Percentiles rank a stretch among this genome's conserved stretches.
Evolutionary conservation across 2,888 invertebrate genomes (phyloP).

Genomic region (Hydrotaea diabolus): DNA sequence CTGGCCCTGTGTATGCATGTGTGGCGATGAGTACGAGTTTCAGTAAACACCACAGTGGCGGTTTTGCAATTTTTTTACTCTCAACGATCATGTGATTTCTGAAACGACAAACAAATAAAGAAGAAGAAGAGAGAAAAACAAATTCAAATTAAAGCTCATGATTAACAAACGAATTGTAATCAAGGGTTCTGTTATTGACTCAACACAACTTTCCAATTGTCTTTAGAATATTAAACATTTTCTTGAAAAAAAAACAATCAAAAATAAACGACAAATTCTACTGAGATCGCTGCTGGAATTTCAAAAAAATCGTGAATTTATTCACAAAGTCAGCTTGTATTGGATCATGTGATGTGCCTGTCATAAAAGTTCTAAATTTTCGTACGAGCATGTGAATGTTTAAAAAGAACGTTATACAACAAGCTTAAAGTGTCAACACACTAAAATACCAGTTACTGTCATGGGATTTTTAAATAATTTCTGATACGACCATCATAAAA

Average conservation of each 20-base stretch:
- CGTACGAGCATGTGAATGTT: neutral
- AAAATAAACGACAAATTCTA: no score
- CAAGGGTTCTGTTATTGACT: neutral
- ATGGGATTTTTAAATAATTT: neutral
- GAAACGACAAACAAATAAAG: no score
- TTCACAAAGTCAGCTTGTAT: no score
- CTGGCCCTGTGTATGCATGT: neutral
- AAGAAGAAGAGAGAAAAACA: neutral
- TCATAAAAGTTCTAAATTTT: neutral
- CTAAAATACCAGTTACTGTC: neutral
- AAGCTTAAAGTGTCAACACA: neutral
- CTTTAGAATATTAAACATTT: neutral
- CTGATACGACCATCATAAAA: no score
- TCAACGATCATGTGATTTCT: constrained; percentile 57
- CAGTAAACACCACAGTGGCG: constrained; percentile 23
- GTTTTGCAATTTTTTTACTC: constrained; percentile 26
- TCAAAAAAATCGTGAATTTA: no score
- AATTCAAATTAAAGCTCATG: neutral
- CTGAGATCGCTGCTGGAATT: no score
- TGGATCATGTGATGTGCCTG: neutral
- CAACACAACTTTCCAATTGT: neutral
- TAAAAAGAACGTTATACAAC: neutral
- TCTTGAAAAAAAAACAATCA: no score
- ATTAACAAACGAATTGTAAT: neutral
- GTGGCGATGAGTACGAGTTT: neutral